phyloP scores from a whole-genome alignment of 1,140 invertebrate genomes.

The Lordiphosa clarofinis region DNA sequence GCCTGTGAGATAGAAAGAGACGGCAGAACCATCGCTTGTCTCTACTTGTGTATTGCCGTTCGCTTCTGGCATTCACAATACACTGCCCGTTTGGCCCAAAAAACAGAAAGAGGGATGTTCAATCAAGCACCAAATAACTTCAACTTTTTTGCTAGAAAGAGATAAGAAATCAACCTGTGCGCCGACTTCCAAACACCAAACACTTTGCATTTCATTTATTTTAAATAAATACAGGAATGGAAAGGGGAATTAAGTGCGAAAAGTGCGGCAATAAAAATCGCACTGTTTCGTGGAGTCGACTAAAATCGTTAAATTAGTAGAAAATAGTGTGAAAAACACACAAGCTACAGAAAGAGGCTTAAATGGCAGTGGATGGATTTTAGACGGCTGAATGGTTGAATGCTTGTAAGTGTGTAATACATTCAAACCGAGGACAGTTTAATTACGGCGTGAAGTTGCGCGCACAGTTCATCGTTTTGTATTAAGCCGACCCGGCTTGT shows the following conservation, averaged over 20 bases:
- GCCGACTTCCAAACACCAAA: constrained; percentile 6
- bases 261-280: constrained; percentile 68
- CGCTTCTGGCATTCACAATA: no score
- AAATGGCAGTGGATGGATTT: constrained; percentile 69
- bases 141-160: not conserved
- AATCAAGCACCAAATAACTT: constrained; percentile 35
- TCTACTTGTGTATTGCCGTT: no score
- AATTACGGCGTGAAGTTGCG: constrained; percentile 75
- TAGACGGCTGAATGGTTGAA: constrained; percentile 69
- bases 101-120: no score
- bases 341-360: constrained; percentile 56
- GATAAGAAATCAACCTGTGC: constrained; percentile 6
- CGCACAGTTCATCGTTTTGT: constrained; percentile 49
- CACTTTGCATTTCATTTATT: constrained; percentile 12
- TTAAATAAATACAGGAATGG: constrained; percentile 21
- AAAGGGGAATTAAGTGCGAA: constrained; percentile 53
- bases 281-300: constrained; percentile 41
- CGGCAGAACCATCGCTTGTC: no score
- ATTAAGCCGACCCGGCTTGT: constrained; percentile 6
- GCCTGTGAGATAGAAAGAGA: no score
- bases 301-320: constrained; percentile 74
- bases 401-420: constrained; percentile 41
- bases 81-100: no score
- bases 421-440: constrained; percentile 68
- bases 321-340: constrained; percentile 71